Conservation (phyloP, 2,797 vertebrate genomes). For the Tiaroga cobitis region DNA sequence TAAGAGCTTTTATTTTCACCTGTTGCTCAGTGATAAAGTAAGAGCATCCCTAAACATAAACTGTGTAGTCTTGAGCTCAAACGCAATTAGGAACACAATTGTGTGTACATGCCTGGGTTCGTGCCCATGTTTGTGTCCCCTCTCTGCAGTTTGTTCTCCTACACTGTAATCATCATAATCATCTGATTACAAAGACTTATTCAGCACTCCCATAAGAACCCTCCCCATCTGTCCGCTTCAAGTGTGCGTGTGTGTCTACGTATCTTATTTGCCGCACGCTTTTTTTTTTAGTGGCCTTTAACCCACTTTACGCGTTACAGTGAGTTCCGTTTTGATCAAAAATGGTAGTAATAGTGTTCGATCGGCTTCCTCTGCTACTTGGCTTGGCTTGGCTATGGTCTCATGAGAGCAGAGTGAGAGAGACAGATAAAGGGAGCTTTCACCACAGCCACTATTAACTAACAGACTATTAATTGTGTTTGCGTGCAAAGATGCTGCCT, state of each 20-base stretch:
- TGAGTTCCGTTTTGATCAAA: conserved; percentile 3
- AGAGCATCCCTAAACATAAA: conserved; percentile 28
- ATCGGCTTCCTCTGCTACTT: conserved; percentile 2
- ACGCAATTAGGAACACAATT: conserved; percentile 36
- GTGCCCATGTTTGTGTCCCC: conserved; percentile 40
- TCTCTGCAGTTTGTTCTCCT: conserved; percentile 39
- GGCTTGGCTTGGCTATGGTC: background rate
- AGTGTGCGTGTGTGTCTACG: background rate
- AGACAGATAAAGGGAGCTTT: conserved; percentile 16
- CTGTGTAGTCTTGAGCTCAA: conserved; percentile 15
- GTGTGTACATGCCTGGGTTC: conserved; percentile 27
- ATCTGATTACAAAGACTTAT: conserved; percentile 52
- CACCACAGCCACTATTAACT: conserved; percentile 5
- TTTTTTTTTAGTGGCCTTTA: background rate
- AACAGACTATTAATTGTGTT: conserved; percentile 22
- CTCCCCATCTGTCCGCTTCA: conserved; percentile 34
- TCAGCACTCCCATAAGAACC: conserved; percentile 43
- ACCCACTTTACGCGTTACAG: background rate
- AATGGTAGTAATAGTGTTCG: background rate
- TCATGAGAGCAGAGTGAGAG: conserved; percentile 16
- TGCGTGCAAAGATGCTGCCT: conserved; percentile 28
- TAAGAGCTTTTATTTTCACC: background rate
- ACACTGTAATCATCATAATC: conserved; percentile 54
- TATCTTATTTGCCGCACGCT: background rate
- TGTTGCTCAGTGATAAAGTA: conserved; percentile 17